These are phyloP conservation scores for Solea solea DNA, from an alignment of 2,113 vertebrate genomes.

Conservation along the genomic window DNA sequence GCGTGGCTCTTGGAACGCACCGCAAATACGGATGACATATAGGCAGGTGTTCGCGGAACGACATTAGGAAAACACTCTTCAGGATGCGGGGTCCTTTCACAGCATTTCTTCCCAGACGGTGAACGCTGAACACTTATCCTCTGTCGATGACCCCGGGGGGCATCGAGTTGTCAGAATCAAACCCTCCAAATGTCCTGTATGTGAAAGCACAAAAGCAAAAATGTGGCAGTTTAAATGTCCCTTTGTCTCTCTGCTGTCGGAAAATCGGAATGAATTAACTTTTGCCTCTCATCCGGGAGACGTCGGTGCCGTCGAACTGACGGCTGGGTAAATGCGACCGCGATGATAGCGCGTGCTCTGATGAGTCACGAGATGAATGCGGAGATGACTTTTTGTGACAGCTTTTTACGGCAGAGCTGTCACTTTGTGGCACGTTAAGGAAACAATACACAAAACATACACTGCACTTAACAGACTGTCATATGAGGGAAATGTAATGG, in stretches of 20 bases:
- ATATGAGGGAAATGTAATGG: too few species aligned
- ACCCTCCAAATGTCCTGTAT: constrained; percentile 35
- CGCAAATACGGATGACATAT: constrained; percentile 41
- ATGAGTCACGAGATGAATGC: too few species aligned
- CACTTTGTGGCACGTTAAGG: too few species aligned
- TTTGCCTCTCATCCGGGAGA: not conserved
- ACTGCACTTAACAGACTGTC: too few species aligned
- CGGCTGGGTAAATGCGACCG: not conserved
- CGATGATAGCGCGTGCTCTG: not conserved
- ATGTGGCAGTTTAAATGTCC: constrained; percentile 17
- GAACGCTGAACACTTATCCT: constrained; percentile 40
- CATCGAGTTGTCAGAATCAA: constrained; percentile 49
- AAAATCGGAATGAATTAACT: constrained; percentile 24
- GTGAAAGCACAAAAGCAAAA: constrained; percentile 47
- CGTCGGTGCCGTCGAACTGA: not conserved
- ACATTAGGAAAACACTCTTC: constrained; percentile 41
- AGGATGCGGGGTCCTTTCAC: constrained; percentile 57
- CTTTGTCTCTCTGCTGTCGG: constrained; percentile 15
- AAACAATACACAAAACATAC: too few species aligned
- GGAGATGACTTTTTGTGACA: too few species aligned
- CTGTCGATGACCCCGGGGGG: constrained; percentile 48
- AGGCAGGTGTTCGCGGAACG: constrained; percentile 30
- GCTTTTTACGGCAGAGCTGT: too few species aligned
- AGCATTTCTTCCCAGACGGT: constrained; percentile 33
- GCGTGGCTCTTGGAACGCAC: constrained; percentile 27